These are phyloP conservation scores for Acrossocheilus fasciatus DNA, from an alignment of 2,797 vertebrate genomes.

Conservation along the genomic window DNA sequence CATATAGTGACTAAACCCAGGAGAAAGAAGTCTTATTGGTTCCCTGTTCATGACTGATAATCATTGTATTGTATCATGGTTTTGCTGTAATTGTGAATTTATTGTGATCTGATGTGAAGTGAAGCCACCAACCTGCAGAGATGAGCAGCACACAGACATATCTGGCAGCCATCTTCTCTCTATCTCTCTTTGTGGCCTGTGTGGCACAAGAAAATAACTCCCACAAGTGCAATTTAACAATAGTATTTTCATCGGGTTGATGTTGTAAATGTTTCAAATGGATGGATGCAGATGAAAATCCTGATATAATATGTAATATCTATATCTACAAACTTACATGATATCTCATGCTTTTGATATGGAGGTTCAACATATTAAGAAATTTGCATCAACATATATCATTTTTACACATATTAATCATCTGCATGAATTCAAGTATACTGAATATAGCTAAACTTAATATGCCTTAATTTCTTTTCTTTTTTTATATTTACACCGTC, in stretches of 20 bases:
- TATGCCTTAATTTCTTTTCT: background rate
- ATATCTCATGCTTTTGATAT: background rate
- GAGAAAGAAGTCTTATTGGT: background rate
- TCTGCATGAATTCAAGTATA: background rate
- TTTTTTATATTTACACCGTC: background rate
- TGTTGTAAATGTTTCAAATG: background rate
- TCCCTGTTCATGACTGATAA: background rate
- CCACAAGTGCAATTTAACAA: background rate
- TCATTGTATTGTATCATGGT: background rate
- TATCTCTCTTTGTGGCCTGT: background rate
- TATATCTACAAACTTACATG: background rate
- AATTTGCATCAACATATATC: background rate
- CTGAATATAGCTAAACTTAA: background rate
- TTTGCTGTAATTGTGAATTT: background rate
- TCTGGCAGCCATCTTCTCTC: slow-evolving; percentile 18
- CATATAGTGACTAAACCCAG: background rate
- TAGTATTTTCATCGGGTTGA: background rate
- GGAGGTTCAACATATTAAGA: background rate
- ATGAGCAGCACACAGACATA: slow-evolving; percentile 11
- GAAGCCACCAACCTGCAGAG: slow-evolving; percentile 7
- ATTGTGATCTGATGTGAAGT: background rate
- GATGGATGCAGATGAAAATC: background rate
- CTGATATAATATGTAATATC: background rate
- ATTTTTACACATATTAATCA: background rate
- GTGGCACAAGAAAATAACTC: background rate